A percentile compares a stretch with the other conserved stretches of the same genome.
phyloP scores from a whole-genome alignment of 92 coral and sea anemone genomes.

The Zoanthus gigantus region DNA sequence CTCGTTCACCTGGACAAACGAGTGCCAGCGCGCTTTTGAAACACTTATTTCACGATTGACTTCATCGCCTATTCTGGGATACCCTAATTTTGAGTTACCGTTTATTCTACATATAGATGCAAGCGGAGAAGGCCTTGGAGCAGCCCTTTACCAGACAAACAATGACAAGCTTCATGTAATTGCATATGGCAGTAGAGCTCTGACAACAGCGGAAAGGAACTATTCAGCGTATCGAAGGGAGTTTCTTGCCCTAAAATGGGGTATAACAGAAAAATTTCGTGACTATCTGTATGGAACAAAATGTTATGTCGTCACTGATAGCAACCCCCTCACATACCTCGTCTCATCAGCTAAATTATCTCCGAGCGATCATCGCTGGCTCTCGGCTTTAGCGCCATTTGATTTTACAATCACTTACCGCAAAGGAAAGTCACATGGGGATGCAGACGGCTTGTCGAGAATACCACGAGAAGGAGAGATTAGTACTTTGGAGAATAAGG shows the following conservation, averaged over 20 bases:
- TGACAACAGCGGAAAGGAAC: conserved; percentile 44
- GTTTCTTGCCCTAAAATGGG: conserved; percentile 67
- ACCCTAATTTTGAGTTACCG: conserved; percentile 50
- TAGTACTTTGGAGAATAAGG: not conserved
- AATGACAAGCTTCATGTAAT: conserved; percentile 39
- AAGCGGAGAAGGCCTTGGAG: conserved; percentile 39
- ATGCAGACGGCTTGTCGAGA: conserved; percentile 63
- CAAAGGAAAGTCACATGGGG: conserved; percentile 45
- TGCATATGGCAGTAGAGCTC: conserved; percentile 50
- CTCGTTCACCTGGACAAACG: conserved; percentile 47
- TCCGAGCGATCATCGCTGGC: conserved; percentile 71
- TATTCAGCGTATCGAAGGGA: conserved; percentile 61
- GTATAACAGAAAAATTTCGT: conserved; percentile 59
- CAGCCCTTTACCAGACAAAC: conserved; percentile 49
- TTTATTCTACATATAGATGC: conserved; percentile 52
- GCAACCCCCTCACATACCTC: conserved; percentile 63
- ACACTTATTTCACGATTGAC: conserved; percentile 52
- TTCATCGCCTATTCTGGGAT: conserved; percentile 52
- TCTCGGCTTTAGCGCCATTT: conserved; percentile 54
- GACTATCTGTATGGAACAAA: conserved; percentile 5
- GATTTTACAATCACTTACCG: conserved; percentile 69
- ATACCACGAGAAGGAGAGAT: conserved; percentile 31
- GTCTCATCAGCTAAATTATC: conserved; percentile 52
- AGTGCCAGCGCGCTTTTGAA: not conserved
- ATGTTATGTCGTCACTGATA: conserved; percentile 54